Percentiles rank a stretch among this genome's conserved stretches.
phyloP scores from a whole-genome alignment of 2,797 vertebrate genomes.

The Ispidina lecontei region DNA sequence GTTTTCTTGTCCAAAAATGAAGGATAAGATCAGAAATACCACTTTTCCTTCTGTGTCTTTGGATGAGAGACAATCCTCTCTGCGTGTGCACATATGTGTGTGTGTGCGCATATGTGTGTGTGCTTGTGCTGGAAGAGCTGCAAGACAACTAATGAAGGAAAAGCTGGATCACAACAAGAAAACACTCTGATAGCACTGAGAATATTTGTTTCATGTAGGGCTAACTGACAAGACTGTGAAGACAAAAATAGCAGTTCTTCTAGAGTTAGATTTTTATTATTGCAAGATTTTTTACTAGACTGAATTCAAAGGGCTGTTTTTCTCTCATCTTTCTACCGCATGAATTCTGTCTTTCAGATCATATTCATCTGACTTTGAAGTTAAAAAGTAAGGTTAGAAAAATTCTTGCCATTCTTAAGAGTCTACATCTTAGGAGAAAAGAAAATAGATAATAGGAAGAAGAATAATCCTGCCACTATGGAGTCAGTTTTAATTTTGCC shows the following conservation, averaged over 20 bases:
- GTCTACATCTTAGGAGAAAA: not conserved
- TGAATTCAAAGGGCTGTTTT: slow-evolving; percentile 11
- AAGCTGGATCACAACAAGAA: not conserved
- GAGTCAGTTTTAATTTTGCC: not conserved
- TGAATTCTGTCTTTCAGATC: not conserved
- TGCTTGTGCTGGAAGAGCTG: not conserved
- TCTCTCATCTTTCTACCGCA: not conserved
- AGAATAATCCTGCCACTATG: not conserved
- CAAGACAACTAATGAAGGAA: not conserved
- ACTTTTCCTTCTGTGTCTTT: not conserved
- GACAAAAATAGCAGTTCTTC: slow-evolving; percentile 23
- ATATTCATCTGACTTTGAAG: not conserved
- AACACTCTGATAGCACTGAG: not conserved
- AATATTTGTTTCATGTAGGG: not conserved
- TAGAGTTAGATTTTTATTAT: not conserved
- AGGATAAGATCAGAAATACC: not conserved
- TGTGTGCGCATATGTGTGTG: too few relatives aligned
- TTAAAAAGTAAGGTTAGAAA: not conserved
- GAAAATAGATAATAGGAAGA: not conserved
- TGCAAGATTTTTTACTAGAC: not conserved
- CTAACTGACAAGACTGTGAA: slow-evolving; percentile 3
- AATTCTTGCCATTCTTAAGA: not conserved
- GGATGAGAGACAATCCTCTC: not conserved
- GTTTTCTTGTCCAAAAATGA: not conserved
- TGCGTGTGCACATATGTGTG: too few relatives aligned